Conservation (phyloP, 2,113 vertebrate species). For the Pipra filicauda region DNA sequence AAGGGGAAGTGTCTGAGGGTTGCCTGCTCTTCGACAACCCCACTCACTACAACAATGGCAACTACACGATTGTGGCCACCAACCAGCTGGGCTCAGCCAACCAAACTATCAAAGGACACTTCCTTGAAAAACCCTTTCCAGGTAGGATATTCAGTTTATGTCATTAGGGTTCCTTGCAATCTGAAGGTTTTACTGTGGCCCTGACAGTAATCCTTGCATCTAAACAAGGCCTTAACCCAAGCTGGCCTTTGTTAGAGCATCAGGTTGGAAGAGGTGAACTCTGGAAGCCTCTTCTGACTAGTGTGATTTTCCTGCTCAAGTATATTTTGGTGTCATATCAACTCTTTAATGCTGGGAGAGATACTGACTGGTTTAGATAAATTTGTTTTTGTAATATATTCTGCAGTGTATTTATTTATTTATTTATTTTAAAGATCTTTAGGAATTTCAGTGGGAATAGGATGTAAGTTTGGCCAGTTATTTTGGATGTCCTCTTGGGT, state of each 20-base stretch:
- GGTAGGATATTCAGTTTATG: slow-evolving; percentile 63
- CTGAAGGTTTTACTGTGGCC: neutral
- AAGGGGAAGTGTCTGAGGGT: slow-evolving; percentile 90
- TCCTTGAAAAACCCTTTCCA: slow-evolving; percentile 85
- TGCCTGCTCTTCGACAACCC: slow-evolving; percentile 95
- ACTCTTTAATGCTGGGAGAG: neutral
- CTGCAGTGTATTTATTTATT: neutral
- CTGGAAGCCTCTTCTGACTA: neutral
- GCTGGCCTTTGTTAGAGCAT: neutral
- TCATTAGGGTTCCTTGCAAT: neutral
- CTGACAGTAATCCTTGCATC: neutral
- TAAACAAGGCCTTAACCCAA: neutral
- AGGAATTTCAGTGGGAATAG: neutral
- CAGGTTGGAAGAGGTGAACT: neutral
- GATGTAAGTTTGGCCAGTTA: neutral
- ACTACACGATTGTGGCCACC: slow-evolving; percentile 93
- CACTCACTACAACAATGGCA: slow-evolving; percentile 95
- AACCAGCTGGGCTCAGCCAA: slow-evolving; percentile 88
- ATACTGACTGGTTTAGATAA: neutral
- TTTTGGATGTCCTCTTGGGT: neutral
- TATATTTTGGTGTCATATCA: neutral
- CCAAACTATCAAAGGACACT: slow-evolving; percentile 92
- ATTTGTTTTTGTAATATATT: neutral
- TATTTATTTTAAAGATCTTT: neutral
- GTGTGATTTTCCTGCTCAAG: neutral